Conservation (phyloP, 2,888 invertebrate species). For the Drosophila formosana region DNA sequence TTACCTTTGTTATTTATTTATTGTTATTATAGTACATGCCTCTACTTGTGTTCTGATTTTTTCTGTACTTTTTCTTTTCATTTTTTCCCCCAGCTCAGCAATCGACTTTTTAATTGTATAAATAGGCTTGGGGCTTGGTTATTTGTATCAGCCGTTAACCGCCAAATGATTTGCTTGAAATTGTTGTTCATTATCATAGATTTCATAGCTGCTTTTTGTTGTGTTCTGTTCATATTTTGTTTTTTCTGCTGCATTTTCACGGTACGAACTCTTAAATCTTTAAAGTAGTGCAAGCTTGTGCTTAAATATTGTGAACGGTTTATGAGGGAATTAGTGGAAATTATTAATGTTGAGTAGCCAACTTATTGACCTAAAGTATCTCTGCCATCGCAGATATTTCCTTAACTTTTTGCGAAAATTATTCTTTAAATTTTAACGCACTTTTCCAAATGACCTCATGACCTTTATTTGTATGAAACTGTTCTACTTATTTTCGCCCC, state of each 20-base stretch:
- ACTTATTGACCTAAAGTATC: not conserved
- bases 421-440: not conserved
- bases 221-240: slow-evolving; percentile 12
- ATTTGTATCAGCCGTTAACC: slow-evolving; percentile 53
- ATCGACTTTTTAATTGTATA: slow-evolving; percentile 64
- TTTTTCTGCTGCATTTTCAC: slow-evolving; percentile 28
- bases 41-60: slow-evolving; percentile 56
- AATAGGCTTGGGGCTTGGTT: slow-evolving; percentile 48
- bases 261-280: not conserved
- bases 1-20: slow-evolving; percentile 79
- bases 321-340: not conserved
- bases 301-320: not conserved
- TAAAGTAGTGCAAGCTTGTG: not conserved
- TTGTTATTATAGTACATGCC: slow-evolving; percentile 75
- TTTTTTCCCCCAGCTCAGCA: slow-evolving; percentile 14
- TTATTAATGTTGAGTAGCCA: not conserved
- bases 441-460: slow-evolving; percentile 35
- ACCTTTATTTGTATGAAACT: slow-evolving; percentile 38
- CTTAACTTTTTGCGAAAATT: not conserved
- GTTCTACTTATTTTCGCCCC: slow-evolving; percentile 19
- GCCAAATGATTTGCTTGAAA: slow-evolving; percentile 70
- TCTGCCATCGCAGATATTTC: not conserved
- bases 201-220: slow-evolving; percentile 18
- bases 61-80: slow-evolving; percentile 29
- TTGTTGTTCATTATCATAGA: slow-evolving; percentile 42